Conservation (phyloP, 2,113 vertebrate genomes). For the Cebidichthys violaceus region DNA sequence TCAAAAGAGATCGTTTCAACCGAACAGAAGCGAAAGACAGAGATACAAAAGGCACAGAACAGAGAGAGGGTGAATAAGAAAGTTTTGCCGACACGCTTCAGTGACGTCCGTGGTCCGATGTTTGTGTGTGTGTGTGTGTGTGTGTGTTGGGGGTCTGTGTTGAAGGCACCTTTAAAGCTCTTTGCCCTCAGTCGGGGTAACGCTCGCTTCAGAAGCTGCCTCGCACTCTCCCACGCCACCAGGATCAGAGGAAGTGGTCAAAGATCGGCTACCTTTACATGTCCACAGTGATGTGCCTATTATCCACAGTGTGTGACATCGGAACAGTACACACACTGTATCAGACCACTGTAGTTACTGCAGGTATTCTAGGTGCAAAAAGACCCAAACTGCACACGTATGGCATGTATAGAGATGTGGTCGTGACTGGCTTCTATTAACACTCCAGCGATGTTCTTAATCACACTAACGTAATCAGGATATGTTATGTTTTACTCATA, state of each 20-base stretch:
- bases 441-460: neutral
- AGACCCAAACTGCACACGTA: neutral
- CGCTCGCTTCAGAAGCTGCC: conserved; percentile 29
- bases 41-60: neutral
- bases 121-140: conserved; percentile 8
- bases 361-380: neutral
- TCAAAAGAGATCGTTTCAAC: conserved; percentile 11
- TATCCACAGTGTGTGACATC: neutral
- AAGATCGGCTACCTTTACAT: conserved; percentile 34
- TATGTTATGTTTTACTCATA: neutral
- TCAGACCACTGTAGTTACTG: neutral
- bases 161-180: conserved; percentile 44
- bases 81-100: conserved; percentile 16
- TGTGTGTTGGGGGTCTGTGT: neutral
- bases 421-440: neutral
- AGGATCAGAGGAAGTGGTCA: conserved; percentile 45
- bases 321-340: neutral
- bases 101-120: conserved; percentile 7
- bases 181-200: conserved; percentile 35
- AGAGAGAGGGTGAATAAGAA: conserved; percentile 14
- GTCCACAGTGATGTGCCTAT: conserved; percentile 23
- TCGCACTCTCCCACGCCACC: conserved; percentile 35
- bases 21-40: neutral
- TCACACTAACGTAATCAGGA: neutral
- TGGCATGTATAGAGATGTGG: neutral